Percentiles rank a stretch among this genome's conserved stretches.
Conservation (phyloP, 2,888 invertebrate species). For the Rhamphomyia laevipes region DNA sequence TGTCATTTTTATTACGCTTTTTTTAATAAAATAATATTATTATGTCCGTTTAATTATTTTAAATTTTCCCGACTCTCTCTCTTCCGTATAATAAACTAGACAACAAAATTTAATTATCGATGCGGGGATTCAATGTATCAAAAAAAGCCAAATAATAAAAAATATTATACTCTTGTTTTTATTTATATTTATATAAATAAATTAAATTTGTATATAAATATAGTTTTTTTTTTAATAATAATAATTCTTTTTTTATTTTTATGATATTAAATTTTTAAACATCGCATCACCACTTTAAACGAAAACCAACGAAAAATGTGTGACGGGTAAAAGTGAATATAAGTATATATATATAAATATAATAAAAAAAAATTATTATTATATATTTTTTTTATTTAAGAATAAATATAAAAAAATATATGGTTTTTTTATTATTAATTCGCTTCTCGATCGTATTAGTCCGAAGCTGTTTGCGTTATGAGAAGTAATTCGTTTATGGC, state of each 20-base stretch:
- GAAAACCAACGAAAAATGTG: background rate
- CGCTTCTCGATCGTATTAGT: constrained; percentile 24
- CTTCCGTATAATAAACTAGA: no score
- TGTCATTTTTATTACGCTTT: no score
- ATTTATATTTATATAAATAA: no score
- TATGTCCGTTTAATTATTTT: no score
- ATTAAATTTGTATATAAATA: background rate
- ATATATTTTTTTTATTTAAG: background rate
- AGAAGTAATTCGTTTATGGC: constrained; percentile 40
- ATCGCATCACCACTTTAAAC: background rate
- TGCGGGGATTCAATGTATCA: no score
- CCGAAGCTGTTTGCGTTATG: constrained; percentile 39
- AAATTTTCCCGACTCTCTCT: no score
- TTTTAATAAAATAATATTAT: no score
- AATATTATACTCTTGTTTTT: no score
- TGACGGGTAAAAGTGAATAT: background rate
- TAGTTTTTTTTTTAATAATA: background rate
- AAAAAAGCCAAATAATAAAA: no score
- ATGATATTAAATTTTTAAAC: background rate
- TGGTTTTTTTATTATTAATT: constrained; percentile 14
- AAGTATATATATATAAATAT: background rate
- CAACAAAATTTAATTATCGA: no score
- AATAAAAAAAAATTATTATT: constrained; percentile 1
- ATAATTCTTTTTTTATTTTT: background rate
- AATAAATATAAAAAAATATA: constrained; percentile 5